phyloP scores from a whole-genome alignment of 1,140 invertebrate species.

The Andrena cerasifolii region DNA sequence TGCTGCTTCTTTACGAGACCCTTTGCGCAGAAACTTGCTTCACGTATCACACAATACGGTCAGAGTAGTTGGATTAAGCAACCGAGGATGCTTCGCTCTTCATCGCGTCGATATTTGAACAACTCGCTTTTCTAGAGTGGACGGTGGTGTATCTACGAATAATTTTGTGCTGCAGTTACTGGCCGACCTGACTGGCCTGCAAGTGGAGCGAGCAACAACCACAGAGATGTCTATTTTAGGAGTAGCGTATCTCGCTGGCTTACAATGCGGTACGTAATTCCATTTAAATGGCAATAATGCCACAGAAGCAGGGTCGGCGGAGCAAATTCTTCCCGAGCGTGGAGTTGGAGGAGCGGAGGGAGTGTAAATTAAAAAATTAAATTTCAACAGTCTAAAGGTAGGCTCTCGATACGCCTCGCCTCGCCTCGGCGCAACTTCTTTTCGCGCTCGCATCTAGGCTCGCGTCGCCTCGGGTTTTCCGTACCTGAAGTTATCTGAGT shows the following conservation, averaged over 20 bases:
- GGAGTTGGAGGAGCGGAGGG: too few relatives aligned
- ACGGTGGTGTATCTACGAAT: constrained; percentile 96
- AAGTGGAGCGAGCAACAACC: constrained; percentile 87
- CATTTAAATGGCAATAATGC: constrained; percentile 15
- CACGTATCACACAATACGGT: constrained; percentile 85
- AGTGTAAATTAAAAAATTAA: too few relatives aligned
- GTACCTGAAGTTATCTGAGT: too few relatives aligned
- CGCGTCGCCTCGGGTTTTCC: too few relatives aligned
- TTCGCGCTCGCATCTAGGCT: too few relatives aligned
- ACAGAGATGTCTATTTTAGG: constrained; percentile 91
- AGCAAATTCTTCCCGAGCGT: too few relatives aligned
- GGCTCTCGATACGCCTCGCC: too few relatives aligned
- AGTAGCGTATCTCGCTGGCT: constrained; percentile 91
- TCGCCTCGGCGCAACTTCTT: too few relatives aligned
- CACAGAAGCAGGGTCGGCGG: too few relatives aligned
- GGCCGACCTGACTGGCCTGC: constrained; percentile 89
- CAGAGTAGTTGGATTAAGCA: constrained; percentile 33
- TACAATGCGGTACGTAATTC: constrained; percentile 85
- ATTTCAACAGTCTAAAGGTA: too few relatives aligned
- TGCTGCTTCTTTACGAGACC: constrained; percentile 89
- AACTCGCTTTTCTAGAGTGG: constrained; percentile 85
- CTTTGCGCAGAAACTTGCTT: constrained; percentile 86
- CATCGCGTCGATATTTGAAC: background rate
- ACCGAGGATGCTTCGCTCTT: too few relatives aligned
- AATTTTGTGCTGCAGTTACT: constrained; percentile 95